These are phyloP conservation scores for Myotis daubentonii DNA, from an alignment of 2,797 vertebrate genomes.

Conservation along the genomic window DNA sequence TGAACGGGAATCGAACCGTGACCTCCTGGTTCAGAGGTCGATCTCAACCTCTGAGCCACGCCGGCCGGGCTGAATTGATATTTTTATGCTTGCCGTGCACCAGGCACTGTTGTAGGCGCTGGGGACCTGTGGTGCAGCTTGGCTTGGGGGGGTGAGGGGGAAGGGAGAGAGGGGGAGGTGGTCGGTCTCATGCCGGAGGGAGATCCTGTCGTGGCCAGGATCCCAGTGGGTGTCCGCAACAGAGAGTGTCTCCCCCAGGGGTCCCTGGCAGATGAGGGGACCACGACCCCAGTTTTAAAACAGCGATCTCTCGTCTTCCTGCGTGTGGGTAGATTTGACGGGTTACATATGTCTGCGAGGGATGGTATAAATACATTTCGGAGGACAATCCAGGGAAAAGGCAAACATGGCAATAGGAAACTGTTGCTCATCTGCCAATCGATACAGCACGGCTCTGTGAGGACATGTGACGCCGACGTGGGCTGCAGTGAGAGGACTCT, in stretches of 20 bases:
- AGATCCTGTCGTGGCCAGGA: not conserved
- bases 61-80: too few species aligned
- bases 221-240: not conserved
- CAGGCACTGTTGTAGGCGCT: too few species aligned
- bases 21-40: too few species aligned
- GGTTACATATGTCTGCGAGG: not conserved
- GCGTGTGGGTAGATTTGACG: not conserved
- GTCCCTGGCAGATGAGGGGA: not conserved
- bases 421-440: not conserved
- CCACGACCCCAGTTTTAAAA: not conserved
- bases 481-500: not conserved
- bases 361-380: not conserved
- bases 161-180: too few species aligned
- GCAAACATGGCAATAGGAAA: not conserved
- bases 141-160: not conserved
- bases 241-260: not conserved
- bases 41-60: too few species aligned
- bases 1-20: too few species aligned
- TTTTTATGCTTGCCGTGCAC: not conserved
- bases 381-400: not conserved
- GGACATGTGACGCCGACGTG: not conserved
- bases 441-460: not conserved
- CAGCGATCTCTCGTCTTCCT: not conserved
- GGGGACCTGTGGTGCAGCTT: not conserved
- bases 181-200: rapidly evolving